Percentiles rank a stretch among this genome's conserved stretches.
These are phyloP conservation scores for Nettapus auritus DNA, from an alignment of 2,113 vertebrate genomes.

Conservation along the genomic window DNA sequence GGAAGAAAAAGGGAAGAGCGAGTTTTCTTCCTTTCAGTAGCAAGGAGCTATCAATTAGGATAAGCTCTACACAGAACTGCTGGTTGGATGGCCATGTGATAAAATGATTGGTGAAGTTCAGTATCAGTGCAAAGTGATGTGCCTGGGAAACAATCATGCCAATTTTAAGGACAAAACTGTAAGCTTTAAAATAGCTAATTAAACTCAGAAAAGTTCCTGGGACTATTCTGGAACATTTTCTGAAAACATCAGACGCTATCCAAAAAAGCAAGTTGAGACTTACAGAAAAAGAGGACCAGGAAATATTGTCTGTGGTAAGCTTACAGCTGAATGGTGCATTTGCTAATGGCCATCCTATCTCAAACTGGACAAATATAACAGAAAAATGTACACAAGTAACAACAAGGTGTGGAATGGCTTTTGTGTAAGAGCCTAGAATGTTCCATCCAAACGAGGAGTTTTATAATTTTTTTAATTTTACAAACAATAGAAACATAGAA, in stretches of 20 bases:
- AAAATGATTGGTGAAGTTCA: not conserved
- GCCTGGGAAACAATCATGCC: not conserved
- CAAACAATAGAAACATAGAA: not conserved
- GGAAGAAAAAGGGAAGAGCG: not conserved
- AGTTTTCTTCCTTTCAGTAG: not conserved
- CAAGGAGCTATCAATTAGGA: not conserved
- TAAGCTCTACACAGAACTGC: not conserved
- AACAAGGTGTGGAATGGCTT: not conserved
- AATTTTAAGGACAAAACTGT: not conserved
- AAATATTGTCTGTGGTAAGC: not conserved
- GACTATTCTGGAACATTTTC: not conserved
- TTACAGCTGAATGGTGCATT: not conserved
- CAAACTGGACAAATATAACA: not conserved
- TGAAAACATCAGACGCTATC: not conserved
- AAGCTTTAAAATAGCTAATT: not conserved
- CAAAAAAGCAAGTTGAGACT: not conserved
- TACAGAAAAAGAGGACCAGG: not conserved
- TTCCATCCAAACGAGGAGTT: not conserved
- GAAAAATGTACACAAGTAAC: not conserved
- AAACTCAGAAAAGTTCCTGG: not conserved
- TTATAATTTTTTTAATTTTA: not conserved
- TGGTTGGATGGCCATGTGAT: not conserved
- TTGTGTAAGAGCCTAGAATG: not conserved
- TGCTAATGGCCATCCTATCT: not conserved
- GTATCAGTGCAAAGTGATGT: not conserved